These are phyloP conservation scores for Belgica antarctica DNA, from an alignment of 2,888 invertebrate species.

Conservation along the genomic window DNA sequence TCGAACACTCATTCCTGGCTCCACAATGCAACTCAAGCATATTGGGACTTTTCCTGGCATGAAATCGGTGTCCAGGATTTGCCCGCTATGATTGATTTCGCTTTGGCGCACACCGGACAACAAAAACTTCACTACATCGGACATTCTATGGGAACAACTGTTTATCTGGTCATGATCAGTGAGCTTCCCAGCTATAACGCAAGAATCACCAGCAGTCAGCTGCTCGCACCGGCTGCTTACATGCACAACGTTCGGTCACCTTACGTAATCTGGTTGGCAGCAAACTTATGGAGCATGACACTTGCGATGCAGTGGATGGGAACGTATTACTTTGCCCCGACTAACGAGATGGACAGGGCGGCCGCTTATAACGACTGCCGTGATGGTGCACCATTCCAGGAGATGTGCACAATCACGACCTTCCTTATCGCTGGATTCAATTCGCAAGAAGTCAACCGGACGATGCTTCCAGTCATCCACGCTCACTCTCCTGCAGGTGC, in stretches of 20 bases:
- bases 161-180: conserved; percentile 51
- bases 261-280: conserved; percentile 48
- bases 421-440: conserved; percentile 64
- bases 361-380: conserved; percentile 56
- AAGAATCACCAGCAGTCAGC: conserved; percentile 58
- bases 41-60: conserved; percentile 41
- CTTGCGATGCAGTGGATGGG: conserved; percentile 52
- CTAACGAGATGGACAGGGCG: conserved; percentile 53
- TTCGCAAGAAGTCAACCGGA: conserved; percentile 59
- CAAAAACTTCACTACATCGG: conserved; percentile 27
- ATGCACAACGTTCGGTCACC: conserved; percentile 56
- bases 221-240: conserved; percentile 62
- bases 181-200: conserved; percentile 58
- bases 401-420: conserved; percentile 61
- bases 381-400: conserved; percentile 57
- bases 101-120: background rate
- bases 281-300: background rate
- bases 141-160: conserved; percentile 39
- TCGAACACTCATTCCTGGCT: conserved; percentile 19
- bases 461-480: conserved; percentile 55
- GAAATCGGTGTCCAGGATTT: conserved; percentile 30
- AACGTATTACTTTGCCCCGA: conserved; percentile 54
- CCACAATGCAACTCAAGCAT: background rate
- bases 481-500: conserved; percentile 56
- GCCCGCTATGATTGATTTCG: conserved; percentile 37